Base-by-base conservation (phyloP, 2,888 invertebrate species). In the Ochlodes sylvanus region DNA sequence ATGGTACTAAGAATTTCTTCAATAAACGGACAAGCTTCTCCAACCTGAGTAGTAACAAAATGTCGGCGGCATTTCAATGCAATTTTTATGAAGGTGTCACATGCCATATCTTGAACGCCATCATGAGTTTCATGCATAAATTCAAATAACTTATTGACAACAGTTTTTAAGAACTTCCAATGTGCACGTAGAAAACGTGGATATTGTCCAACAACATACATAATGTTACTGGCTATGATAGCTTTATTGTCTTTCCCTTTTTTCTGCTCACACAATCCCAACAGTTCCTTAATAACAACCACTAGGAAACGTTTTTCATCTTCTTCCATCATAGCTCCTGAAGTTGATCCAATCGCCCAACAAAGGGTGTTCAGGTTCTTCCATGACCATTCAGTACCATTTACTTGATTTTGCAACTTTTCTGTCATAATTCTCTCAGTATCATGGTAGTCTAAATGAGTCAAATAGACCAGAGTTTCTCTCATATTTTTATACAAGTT, bases 111-210 rank as follows among this genome's bases (percentile, higher is more conserved):
- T 91, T 99, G 99, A 34, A 99, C 99, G 80, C 99, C 99, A 88
- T 99, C 99, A 87, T 99, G 99, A 66, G 99, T 99, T 94, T 99
- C 99, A 88, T 99, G 99, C 99, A 99, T 99, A 89, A 99, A 99
- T 94, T 99, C 99, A 94, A 99, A 99, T 68, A 99, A 95, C 94
- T 99, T 99, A 94, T 99, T 99, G 70, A 99, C 99, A 82, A 99
- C 99, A 62, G 99, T 99, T 94, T 99, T 99, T 73, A 99, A 95
- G 92, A 99, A 99, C 87, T 99, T 98, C 99, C 99, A 99, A 90
- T 99, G 99, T n/a, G 99, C 99, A 77, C 99, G 95, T 71, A 99
- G 94, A 93, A 99, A 99, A 70, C 99, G 94, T 55, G 99, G 99
- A 93, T 99, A 99, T 88, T 99, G 99, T 3, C 99, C 99, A 64